Conservation (phyloP, 2,113 vertebrate species). For the Phalacrocorax aristotelis region DNA sequence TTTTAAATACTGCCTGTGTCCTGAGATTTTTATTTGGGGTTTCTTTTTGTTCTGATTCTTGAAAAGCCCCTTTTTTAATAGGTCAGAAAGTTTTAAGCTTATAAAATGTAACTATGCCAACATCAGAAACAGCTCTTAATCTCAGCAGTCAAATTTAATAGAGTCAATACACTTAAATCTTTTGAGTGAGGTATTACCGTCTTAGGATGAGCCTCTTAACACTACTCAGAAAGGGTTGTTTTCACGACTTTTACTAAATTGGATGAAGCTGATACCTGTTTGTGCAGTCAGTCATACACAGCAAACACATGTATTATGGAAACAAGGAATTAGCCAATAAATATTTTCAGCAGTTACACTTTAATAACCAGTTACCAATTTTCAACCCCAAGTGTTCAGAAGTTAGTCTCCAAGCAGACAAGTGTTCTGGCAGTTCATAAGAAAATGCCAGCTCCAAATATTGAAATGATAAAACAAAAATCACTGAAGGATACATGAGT, state of each 20-base stretch:
- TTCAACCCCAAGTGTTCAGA: background rate
- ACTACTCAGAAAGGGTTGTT: background rate
- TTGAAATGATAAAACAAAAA: background rate
- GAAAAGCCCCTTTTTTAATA: background rate
- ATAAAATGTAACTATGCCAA: background rate
- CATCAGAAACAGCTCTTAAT: background rate
- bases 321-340: background rate
- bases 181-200: background rate
- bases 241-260: background rate
- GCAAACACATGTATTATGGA: background rate
- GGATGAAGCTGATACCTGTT: background rate
- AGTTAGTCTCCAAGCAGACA: background rate
- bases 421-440: background rate
- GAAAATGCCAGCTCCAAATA: background rate
- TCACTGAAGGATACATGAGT: background rate
- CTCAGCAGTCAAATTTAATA: background rate
- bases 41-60: background rate
- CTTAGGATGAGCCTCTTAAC: background rate
- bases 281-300: background rate
- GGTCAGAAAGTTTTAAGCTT: background rate
- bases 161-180: background rate
- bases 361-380: background rate
- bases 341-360: background rate
- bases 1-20: background rate
- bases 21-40: background rate